These are phyloP conservation scores for Ptyas mucosa DNA, from an alignment of 2,113 vertebrate species.

Conservation along the genomic window DNA sequence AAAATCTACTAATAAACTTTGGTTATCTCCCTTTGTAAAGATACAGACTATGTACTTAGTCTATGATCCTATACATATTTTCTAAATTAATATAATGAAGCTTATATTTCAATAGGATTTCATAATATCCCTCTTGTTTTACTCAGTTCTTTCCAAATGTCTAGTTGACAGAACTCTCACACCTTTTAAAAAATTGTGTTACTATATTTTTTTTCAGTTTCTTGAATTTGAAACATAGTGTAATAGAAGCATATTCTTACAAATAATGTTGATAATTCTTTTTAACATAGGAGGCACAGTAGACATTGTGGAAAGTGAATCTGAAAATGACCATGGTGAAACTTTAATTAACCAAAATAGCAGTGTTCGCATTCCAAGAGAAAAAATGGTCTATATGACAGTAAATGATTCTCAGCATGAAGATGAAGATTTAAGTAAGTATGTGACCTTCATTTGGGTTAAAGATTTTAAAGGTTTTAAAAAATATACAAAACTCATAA, in stretches of 20 bases:
- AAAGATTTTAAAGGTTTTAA: constrained; percentile 51
- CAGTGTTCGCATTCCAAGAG: constrained; percentile 82
- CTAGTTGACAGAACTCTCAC: constrained; percentile 6
- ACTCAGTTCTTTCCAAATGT: background rate
- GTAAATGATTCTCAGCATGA: constrained; percentile 90
- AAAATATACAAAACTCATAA: constrained; percentile 28
- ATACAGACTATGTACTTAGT: constrained; percentile 12
- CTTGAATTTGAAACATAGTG: constrained; percentile 12
- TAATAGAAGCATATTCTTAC: constrained; percentile 31
- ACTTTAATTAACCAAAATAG: constrained; percentile 83
- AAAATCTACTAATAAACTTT: background rate
- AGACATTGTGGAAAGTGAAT: constrained; percentile 90
- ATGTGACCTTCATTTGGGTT: constrained; percentile 68
- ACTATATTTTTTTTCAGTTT: background rate
- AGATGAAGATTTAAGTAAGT: constrained; percentile 90
- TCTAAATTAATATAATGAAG: background rate
- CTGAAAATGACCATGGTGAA: constrained; percentile 80
- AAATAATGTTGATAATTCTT: constrained; percentile 49
- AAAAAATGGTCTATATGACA: constrained; percentile 99
- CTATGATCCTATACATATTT: background rate
- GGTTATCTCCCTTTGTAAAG: background rate
- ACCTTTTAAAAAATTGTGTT: constrained; percentile 15
- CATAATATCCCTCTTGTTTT: constrained; percentile 30
- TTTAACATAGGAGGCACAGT: constrained; percentile 83
- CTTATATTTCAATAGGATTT: background rate